Evolutionary conservation across 2,113 vertebrate species (phyloP).

Genomic region (Diglossa brunneiventris): DNA sequence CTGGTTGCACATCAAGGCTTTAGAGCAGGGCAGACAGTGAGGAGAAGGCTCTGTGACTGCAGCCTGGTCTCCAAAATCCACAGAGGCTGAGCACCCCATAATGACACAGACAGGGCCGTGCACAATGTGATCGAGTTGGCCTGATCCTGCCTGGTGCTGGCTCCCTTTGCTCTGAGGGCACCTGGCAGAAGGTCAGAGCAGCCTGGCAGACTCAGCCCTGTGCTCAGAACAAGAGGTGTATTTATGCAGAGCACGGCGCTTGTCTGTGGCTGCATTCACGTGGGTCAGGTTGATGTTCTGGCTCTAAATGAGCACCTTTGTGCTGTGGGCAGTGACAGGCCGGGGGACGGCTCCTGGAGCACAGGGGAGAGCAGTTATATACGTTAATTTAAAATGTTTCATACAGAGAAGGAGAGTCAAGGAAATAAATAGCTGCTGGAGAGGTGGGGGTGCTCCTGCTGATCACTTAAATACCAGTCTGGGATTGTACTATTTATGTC

Average conservation of each 20-base stretch:
- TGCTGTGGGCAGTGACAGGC: constrained; percentile 5
- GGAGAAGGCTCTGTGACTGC: not conserved
- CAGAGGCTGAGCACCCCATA: not conserved
- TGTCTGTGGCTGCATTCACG: constrained; percentile 30
- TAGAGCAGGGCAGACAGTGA: rapidly evolving
- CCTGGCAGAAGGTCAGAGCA: not conserved
- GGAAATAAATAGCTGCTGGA: constrained; percentile 32
- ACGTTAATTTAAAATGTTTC: not conserved
- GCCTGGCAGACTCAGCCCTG: not conserved
- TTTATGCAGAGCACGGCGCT: not conserved
- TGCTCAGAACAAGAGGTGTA: not conserved
- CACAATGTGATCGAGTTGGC: rapidly evolving
- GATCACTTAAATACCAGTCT: constrained; percentile 14
- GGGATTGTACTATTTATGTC: constrained; percentile 6
- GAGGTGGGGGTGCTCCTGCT: not conserved
- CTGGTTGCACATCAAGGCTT: not conserved
- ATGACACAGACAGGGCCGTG: rapidly evolving
- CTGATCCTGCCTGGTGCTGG: constrained; percentile 19
- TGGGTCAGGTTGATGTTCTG: constrained; percentile 22
- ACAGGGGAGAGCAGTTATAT: constrained; percentile 24
- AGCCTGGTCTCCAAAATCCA: not conserved
- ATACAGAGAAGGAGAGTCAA: not conserved
- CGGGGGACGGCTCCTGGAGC: not conserved
- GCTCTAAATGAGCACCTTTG: constrained; percentile 65
- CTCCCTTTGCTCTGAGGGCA: not conserved